phyloP scores from a whole-genome alignment of 2,797 vertebrate genomes.

The Sciurus carolinensis region DNA sequence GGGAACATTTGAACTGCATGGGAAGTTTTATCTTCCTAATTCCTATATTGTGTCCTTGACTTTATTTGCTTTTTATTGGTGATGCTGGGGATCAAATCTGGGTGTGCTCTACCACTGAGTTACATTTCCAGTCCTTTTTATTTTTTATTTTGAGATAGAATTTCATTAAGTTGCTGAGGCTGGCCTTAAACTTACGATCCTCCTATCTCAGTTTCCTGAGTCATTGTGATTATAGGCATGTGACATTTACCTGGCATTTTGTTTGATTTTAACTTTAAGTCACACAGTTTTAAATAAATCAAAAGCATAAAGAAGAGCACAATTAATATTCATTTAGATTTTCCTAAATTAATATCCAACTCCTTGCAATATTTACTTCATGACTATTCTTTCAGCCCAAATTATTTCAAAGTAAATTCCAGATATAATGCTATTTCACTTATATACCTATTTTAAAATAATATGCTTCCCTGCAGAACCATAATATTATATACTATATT shows the following conservation, averaged over 20 bases:
- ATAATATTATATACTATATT: not conserved
- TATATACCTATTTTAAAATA: not conserved
- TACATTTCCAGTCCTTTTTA: too few species aligned
- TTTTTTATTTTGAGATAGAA: too few species aligned
- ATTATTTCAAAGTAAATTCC: slow-evolving; percentile 8
- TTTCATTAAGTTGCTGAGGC: too few species aligned
- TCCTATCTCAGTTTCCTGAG: too few species aligned
- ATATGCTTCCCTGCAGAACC: not conserved
- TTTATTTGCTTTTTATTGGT: not conserved
- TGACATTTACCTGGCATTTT: not conserved
- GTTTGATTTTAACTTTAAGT: not conserved
- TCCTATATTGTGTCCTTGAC: not conserved
- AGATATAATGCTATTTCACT: not conserved
- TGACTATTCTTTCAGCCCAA: not conserved
- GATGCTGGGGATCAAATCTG: too few species aligned
- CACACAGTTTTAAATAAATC: not conserved
- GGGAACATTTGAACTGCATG: not conserved
- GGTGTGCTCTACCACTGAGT: too few species aligned
- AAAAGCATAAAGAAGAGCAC: not conserved
- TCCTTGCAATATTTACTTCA: not conserved
- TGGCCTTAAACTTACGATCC: too few species aligned
- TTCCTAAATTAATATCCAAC: not conserved
- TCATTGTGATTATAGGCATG: too few species aligned
- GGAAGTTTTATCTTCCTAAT: not conserved
- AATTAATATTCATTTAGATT: not conserved